Evolutionary conservation across 2,888 invertebrate species (phyloP).

Genomic region (Pyrrhia umbra): DNA sequence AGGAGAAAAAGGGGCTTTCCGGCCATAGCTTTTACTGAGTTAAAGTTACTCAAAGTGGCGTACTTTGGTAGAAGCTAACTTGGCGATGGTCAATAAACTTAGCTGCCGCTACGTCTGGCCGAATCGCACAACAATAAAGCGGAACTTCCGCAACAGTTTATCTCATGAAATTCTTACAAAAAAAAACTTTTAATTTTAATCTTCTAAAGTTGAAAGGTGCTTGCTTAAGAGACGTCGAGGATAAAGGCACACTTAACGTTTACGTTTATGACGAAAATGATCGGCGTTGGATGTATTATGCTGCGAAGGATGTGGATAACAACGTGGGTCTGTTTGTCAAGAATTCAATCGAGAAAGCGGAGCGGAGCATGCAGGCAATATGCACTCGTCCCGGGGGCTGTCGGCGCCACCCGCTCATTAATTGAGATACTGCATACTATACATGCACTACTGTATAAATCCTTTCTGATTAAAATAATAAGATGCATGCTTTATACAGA

Average conservation of each 20-base stretch:
- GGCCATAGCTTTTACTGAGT: slow-evolving; percentile 83
- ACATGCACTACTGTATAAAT: slow-evolving; percentile 66
- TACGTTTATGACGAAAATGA: slow-evolving; percentile 55
- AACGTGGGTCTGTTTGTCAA: slow-evolving; percentile 73
- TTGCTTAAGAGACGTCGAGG: slow-evolving; percentile 55
- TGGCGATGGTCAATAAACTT: slow-evolving; percentile 86
- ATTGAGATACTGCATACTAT: slow-evolving; percentile 73
- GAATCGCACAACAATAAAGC: slow-evolving; percentile 78
- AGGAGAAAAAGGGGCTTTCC: slow-evolving; percentile 81
- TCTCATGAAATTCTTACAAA: slow-evolving; percentile 74
- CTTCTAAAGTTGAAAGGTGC: slow-evolving; percentile 60
- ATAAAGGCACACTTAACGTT: slow-evolving; percentile 64
- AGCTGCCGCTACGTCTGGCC: slow-evolving; percentile 71
- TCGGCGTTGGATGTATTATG: slow-evolving; percentile 38
- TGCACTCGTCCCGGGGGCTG: slow-evolving; percentile 65
- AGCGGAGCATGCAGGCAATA: slow-evolving; percentile 69
- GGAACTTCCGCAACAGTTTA: slow-evolving; percentile 76
- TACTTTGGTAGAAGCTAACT: slow-evolving; percentile 78
- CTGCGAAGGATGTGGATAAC: slow-evolving; percentile 37
- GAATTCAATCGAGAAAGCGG: slow-evolving; percentile 75
- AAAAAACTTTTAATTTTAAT: slow-evolving; percentile 73
- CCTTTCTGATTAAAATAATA: slow-evolving; percentile 63
- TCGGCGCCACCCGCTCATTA: slow-evolving; percentile 71
- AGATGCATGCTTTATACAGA: slow-evolving; percentile 25
- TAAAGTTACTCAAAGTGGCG: slow-evolving; percentile 85